phyloP scores from a whole-genome alignment of 2,888 invertebrate genomes.

The Drosophila incognita region DNA sequence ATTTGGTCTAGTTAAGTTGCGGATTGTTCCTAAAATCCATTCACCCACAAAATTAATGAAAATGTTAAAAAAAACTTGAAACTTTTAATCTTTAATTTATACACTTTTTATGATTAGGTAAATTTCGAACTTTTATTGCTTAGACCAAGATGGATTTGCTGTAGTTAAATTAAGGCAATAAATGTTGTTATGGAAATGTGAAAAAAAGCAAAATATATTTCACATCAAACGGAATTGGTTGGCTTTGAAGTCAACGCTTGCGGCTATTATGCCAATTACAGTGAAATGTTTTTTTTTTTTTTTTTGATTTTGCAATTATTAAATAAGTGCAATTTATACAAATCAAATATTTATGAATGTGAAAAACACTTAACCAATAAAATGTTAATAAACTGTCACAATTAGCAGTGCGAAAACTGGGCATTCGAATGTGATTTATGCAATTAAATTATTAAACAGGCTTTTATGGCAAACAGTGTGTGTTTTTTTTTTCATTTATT shows the following conservation, averaged over 20 bases:
- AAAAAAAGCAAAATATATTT: conserved; percentile 1
- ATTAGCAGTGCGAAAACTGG: conserved; percentile 28
- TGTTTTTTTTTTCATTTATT: conserved; percentile 26
- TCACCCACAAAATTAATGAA: too few relatives aligned
- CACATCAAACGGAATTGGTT: conserved; percentile 3
- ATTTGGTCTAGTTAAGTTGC: neutral
- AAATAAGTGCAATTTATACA: conserved; percentile 42
- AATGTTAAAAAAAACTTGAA: neutral
- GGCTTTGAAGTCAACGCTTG: conserved; percentile 1
- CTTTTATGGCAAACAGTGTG: conserved; percentile 14
- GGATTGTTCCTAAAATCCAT: too few relatives aligned
- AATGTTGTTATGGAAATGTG: neutral
- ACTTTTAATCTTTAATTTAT: neutral
- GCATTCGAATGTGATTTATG: conserved; percentile 38
- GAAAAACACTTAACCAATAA: conserved; percentile 14
- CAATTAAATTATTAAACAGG: conserved; percentile 42
- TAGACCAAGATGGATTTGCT: neutral
- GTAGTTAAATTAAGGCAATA: neutral
- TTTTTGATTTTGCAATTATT: conserved; percentile 12
- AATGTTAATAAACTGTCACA: conserved; percentile 40
- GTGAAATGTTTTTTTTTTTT: neutral
- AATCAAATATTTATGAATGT: conserved; percentile 67
- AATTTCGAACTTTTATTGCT: neutral
- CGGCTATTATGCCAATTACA: neutral
- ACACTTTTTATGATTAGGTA: neutral